Evolutionary conservation across 30 jellyfish, hydroid and myxozoan genomes (phyloP), one percentile per base, ranked within the genome.

Genomic region (Catostylus mosaicus): DNA sequence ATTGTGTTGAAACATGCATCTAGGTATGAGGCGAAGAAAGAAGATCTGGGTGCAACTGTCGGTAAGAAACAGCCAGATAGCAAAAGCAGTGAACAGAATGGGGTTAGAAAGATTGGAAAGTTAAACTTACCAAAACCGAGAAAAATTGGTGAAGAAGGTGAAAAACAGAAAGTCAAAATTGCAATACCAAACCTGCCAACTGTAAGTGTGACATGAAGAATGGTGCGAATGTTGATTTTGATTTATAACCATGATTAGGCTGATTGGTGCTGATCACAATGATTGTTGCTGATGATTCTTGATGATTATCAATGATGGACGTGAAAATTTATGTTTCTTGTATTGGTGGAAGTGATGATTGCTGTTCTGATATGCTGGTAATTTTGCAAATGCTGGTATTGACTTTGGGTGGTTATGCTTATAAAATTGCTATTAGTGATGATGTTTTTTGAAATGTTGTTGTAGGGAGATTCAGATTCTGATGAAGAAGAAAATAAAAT

Each of bases 41-140:
- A 23, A 59, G 63, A 47, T 0, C 5, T 29, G 3, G 1, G 33
- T 18, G 38, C 11, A 29, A 10, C 45, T 32, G 29, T 36, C 2
- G 69, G 35, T 11, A 59, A 68, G 11, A 75, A 14, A 0, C 12
- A 65, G 35, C 27, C 29, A 45, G 69, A 30, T 31, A 31, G 14
- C 20, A 67, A 73, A 19, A 1, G 22, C 46, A n/a, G 37, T 26
- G 34, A 48, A 16, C 26, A 18, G 60, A 34, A 24, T 16, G 84
- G 29, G 0, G 33, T 48, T 22, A 67, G 60, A 70, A 43, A 45
- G 31, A 29, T 35, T 7, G 46, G 30, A 36, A 79, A 79, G 35
- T 82, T 82, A 24, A 60, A 7, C 29, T 64, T 82, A 32, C 92
- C 92, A n/a, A 69, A 82, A 37, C 92, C 92, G 61, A 82, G 48